phyloP scores from a whole-genome alignment of 2,888 invertebrate species.

The Parascotia fuliginaria region DNA sequence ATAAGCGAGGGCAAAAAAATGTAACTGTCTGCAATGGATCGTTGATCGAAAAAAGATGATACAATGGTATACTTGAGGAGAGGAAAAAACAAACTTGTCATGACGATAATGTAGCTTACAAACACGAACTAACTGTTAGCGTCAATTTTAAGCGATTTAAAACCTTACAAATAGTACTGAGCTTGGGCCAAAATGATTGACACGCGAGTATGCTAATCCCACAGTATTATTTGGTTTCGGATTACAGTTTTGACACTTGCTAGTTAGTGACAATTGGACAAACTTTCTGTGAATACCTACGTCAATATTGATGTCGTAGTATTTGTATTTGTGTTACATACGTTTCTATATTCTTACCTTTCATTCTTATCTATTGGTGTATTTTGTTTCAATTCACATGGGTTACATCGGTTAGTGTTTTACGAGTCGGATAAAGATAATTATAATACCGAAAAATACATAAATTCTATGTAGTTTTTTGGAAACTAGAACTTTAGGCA shows the following conservation, averaged over 20 bases:
- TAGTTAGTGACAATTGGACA: constrained; percentile 12
- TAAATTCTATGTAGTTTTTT: too few relatives aligned
- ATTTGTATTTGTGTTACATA: too few relatives aligned
- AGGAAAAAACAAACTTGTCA: constrained; percentile 63
- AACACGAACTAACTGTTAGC: constrained; percentile 62
- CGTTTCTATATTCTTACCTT: too few relatives aligned
- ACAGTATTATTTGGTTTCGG: constrained; percentile 30
- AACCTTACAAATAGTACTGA: constrained; percentile 26
- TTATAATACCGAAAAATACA: too few relatives aligned
- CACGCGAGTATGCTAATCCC: constrained; percentile 38
- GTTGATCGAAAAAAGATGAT: constrained; percentile 41
- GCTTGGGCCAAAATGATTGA: constrained; percentile 32
- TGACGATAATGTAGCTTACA: constrained; percentile 64
- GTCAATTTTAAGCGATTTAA: constrained; percentile 43
- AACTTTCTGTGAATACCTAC: not conserved
- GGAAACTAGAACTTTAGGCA: too few relatives aligned
- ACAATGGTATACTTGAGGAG: constrained; percentile 44
- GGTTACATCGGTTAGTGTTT: too few relatives aligned
- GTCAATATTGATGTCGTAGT: too few relatives aligned
- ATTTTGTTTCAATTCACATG: too few relatives aligned
- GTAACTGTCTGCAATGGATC: constrained; percentile 54
- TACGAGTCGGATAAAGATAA: too few relatives aligned
- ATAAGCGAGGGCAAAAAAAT: constrained; percentile 70
- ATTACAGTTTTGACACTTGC: constrained; percentile 4
- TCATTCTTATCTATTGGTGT: too few relatives aligned